Percentiles rank a stretch among this genome's conserved stretches.
Conservation (phyloP, 2,113 vertebrate species). For the Calonectris borealis region DNA sequence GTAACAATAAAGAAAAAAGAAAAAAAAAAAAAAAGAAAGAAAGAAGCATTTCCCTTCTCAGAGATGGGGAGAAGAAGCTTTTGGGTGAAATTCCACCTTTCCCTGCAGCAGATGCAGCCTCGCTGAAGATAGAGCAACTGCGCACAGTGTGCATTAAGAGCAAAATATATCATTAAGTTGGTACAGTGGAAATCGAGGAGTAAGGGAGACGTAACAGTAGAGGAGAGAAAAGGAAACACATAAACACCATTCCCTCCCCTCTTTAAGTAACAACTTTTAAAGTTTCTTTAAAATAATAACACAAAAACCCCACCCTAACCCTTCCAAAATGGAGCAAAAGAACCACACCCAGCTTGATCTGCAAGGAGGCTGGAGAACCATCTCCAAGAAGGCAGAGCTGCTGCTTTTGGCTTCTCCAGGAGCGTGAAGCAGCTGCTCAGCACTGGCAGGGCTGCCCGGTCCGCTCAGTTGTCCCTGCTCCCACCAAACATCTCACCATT, state of each 20-base stretch:
- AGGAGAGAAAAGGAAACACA: background rate
- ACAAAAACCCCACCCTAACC: background rate
- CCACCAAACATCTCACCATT: accelerated
- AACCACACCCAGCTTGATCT: background rate
- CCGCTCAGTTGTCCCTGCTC: background rate
- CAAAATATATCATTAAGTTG: background rate
- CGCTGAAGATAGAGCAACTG: accelerated
- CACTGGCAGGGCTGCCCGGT: background rate
- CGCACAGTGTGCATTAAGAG: background rate
- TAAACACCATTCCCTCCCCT: background rate
- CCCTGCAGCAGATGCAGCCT: background rate
- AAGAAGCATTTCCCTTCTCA: background rate
- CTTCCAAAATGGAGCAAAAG: background rate
- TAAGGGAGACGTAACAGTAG: background rate
- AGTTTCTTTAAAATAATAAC: background rate
- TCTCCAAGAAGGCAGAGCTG: background rate
- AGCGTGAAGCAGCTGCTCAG: background rate
- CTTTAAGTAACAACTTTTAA: background rate
- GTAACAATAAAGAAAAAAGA: no score
- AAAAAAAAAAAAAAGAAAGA: accelerated
- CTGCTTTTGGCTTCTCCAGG: background rate
- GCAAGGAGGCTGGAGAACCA: background rate
- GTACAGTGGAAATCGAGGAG: background rate
- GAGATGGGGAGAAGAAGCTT: background rate
- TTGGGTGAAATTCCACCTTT: background rate